phyloP scores from a whole-genome alignment of 2,797 vertebrate species.

The Ataeniobius toweri region DNA sequence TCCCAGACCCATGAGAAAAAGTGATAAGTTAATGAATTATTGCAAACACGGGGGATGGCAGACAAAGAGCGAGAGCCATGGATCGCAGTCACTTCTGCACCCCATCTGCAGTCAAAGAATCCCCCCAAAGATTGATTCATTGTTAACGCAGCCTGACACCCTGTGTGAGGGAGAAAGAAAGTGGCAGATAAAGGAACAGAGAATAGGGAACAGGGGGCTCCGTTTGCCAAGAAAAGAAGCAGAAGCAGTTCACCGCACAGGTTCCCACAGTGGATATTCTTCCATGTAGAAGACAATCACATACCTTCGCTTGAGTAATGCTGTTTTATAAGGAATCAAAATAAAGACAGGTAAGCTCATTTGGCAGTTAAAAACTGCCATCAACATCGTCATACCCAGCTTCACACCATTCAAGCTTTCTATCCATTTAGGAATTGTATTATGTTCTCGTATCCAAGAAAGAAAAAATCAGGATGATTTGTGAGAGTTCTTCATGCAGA shows the following conservation, averaged over 20 bases:
- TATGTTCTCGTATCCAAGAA: neutral
- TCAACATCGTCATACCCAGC: conserved; percentile 1
- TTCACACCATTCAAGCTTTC: conserved; percentile 12
- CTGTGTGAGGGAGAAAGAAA: conserved; percentile 79
- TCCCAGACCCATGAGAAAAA: conserved; percentile 73
- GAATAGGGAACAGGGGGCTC: conserved; percentile 78
- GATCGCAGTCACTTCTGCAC: conserved; percentile 79
- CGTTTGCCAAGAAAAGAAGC: conserved; percentile 80
- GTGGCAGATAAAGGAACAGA: conserved; percentile 79
- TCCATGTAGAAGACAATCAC: conserved; percentile 61
- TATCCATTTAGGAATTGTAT: neutral
- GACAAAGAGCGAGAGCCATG: conserved; percentile 78
- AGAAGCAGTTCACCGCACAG: conserved; percentile 74
- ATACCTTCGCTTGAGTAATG: conserved; percentile 64
- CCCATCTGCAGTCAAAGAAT: conserved; percentile 86
- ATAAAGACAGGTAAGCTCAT: conserved; percentile 61
- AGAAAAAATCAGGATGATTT: conserved; percentile 4
- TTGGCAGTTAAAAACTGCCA: conserved; percentile 24
- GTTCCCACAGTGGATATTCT: conserved; percentile 79
- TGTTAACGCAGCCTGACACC: conserved; percentile 86
- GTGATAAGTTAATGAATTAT: conserved; percentile 84
- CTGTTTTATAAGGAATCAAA: conserved; percentile 63
- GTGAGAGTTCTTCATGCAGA: conserved; percentile 19
- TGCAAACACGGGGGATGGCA: conserved; percentile 72
- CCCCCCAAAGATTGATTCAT: conserved; percentile 86